Evolutionary conservation across 2,888 invertebrate species (phyloP).

Genomic region (Synergus laeviventris): DNA sequence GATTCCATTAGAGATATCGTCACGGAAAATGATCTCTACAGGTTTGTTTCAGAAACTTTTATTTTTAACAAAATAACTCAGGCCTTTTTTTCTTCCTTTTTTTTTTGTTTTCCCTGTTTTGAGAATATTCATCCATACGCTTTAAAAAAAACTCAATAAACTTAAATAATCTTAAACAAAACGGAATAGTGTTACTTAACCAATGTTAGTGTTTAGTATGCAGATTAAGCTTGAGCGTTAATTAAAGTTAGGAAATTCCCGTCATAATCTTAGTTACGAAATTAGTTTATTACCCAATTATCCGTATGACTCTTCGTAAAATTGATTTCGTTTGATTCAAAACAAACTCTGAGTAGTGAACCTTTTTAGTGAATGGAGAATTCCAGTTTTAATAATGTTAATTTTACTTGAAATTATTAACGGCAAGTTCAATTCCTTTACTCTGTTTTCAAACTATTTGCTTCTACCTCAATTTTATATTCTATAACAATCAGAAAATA

Average conservation of each 20-base stretch:
- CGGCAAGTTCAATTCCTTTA: neutral
- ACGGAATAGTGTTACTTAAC: no score
- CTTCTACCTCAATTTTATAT: neutral
- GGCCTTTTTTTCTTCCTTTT: no score
- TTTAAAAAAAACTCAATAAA: no score
- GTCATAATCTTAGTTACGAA: neutral
- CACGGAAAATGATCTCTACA: conserved; percentile 81
- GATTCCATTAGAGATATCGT: conserved; percentile 81
- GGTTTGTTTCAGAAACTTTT: conserved; percentile 70
- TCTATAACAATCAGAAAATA: neutral
- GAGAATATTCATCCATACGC: no score
- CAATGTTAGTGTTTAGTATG: neutral
- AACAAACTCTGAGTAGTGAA: neutral
- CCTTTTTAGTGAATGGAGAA: neutral
- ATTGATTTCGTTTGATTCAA: neutral
- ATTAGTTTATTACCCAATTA: neutral
- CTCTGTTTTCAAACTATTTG: neutral
- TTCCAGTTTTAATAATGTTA: neutral
- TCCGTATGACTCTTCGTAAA: neutral
- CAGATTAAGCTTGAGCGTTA: neutral
- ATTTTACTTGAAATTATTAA: neutral
- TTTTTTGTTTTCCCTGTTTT: no score
- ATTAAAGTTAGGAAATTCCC: neutral
- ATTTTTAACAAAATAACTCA: neutral
- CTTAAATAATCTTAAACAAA: no score